Percentiles rank a stretch among this genome's conserved stretches.
These are phyloP conservation scores for Ferdinandea cuprea DNA, from an alignment of 2,888 invertebrate species.

Conservation along the genomic window DNA sequence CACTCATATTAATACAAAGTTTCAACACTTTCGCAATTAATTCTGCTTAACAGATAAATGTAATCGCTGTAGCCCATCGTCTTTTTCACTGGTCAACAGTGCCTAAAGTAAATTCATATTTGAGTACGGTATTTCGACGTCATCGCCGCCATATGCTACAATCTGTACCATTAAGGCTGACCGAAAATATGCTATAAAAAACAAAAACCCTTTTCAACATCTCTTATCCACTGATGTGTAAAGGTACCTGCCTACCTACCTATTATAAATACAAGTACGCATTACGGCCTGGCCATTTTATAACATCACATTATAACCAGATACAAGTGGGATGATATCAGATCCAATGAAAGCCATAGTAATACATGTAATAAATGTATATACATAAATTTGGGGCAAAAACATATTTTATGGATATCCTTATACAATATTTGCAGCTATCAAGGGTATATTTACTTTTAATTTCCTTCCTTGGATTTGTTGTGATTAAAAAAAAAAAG, in stretches of 20 bases:
- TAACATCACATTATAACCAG: too few species aligned
- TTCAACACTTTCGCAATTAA: too few species aligned
- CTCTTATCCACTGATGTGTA: neutral
- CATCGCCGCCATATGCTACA: conserved; percentile 13
- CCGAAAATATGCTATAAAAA: conserved; percentile 26
- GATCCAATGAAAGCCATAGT: conserved; percentile 16
- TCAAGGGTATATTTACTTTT: conserved; percentile 50
- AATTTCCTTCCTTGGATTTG: conserved; percentile 35
- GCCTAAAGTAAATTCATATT: too few species aligned
- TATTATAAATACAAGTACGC: too few species aligned
- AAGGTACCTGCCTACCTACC: neutral
- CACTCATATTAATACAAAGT: too few species aligned
- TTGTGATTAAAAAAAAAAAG: conserved; percentile 29
- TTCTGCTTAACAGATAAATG: too few species aligned
- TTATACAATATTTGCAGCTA: conserved; percentile 46
- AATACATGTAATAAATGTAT: too few species aligned
- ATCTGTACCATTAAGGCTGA: conserved; percentile 11
- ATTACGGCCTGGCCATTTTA: too few species aligned
- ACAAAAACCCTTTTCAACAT: conserved; percentile 12
- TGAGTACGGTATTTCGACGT: too few species aligned
- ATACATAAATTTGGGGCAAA: conserved; percentile 16
- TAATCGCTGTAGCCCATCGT: too few species aligned
- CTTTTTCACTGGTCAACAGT: too few species aligned
- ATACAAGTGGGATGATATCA: too few species aligned
- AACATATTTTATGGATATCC: conserved; percentile 51